These are phyloP conservation scores for Eremobia ochroleuca DNA, from an alignment of 2,888 invertebrate genomes.

Conservation along the genomic window DNA sequence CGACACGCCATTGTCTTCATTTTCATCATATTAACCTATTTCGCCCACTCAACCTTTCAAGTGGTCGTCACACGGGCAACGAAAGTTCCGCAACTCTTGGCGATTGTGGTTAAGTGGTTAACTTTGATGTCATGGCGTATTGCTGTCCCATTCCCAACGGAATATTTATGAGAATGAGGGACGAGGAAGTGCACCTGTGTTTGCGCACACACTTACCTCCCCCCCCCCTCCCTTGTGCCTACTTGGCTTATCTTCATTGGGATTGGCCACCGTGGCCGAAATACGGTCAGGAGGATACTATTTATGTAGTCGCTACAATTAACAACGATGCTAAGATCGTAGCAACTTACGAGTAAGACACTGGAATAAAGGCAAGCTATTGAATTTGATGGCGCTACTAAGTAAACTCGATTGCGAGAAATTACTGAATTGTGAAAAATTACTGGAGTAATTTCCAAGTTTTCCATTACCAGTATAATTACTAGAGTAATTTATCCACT, in stretches of 20 bases:
- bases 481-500: not conserved
- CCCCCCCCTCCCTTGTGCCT: too few relatives aligned
- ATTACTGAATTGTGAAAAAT: not conserved
- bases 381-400: not conserved
- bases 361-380: not conserved
- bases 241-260: not conserved
- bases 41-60: not conserved
- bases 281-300: too few relatives aligned
- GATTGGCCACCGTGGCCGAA: not conserved
- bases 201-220: not conserved
- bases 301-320: not conserved
- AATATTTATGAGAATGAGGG: not conserved
- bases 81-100: not conserved
- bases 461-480: too few relatives aligned
- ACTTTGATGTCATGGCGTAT: too few relatives aligned
- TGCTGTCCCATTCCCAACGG: not conserved
- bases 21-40: conserved; percentile 27
- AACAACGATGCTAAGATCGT: not conserved
- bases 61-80: not conserved
- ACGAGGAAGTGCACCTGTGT: not conserved
- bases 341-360: not conserved
- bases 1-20: conserved; percentile 6
- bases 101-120: not conserved
- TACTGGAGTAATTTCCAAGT: too few relatives aligned
- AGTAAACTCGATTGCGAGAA: not conserved